Evolutionary conservation across 2,888 invertebrate species (phyloP), one percentile per base, ranked within the genome.

Genomic region (Zaprionus obscuricornis): DNA sequence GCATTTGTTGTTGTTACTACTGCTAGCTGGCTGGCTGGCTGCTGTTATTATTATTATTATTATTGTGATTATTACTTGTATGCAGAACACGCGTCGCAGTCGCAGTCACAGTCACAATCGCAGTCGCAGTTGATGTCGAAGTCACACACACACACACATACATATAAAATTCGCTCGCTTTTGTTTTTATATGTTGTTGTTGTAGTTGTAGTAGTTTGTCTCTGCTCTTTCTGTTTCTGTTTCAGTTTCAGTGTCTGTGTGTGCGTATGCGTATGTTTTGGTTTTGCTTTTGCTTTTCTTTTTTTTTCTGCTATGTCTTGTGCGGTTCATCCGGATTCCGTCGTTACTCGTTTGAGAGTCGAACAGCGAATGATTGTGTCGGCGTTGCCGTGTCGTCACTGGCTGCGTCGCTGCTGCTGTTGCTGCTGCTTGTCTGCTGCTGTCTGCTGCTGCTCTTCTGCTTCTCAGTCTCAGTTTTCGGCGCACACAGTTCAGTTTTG

Each of bases 321-420:
- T 66, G 60, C 66, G 64, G 50, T 69, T 84, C 86, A 83, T 79
- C 74, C 84, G 83, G 85, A 82, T 79, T 75, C 87, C 85, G 88
- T 88, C 88, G 88, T 88, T 88, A 82, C 86, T 85, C 87, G 86
- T 84, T 86, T 85, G 86, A 88, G 87, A 85, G 88, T 87, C 87
- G 84, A 86, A 87, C 87, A 87, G 87, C 86, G 88, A 88, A 88
- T 88, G 88, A 85, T 69, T 83, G 75, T 75, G 82, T 75, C 84
- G 76, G 76, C 78, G 72, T 65, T 68, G 66, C 56, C 70, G 76
- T 84, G 81, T 84, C 85, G 81, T 84, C 78, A 79, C 73, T 78
- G 71, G 74, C 79, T 75, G 70, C 73, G 66, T 40, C 64, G 69
- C 57, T 56, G 58, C 59, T 57, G 43, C 42, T 29, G 42, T 40